Evolutionary conservation across 2,888 invertebrate species (phyloP), one percentile per base, ranked within the genome.

Genomic region (Metalampra italica): DNA sequence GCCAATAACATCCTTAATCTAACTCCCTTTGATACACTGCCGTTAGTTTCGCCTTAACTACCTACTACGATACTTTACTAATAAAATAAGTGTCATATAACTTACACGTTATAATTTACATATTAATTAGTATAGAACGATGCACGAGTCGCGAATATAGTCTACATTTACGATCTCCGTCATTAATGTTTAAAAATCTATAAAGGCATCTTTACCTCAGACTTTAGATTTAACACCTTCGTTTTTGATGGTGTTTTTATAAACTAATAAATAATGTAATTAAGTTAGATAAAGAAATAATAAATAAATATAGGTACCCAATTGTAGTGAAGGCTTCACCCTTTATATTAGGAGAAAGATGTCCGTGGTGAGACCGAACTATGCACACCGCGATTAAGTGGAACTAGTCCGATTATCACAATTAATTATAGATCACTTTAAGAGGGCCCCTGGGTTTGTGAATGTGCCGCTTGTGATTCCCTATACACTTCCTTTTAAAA

Each of bases 131-230:
- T 81, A 75, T 81, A 82, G 79, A 84, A 83, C 80, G 84, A 85
- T 81, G 86, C 82, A 80, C 78, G 78, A 76, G 74, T 78, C 75
- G 78, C 76, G 75, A 75, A 76, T 78, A 75, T 66, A 79, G 69
- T 75, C 75, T 79, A 54, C 57, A 78, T 71, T 81, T 74, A 80
- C 75, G 73, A 73, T 75, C 78, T 79, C 76, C 76, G 68, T 83
- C 78, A 75, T 78, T 82, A 78, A 72, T 66, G 78, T 79, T 86
- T 84, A 84, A 82, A 84, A 86, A 87, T 88, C 89, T 89, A 89
- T 81, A 82, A 89, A 89, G 89, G 89, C 89, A 88, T 86, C 88
- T 85, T 86, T 80, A 88, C 88, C 88, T 89, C 89, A 89, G 89
- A 89, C 89, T 89, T 89, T 83, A 86, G 84, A 83, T 85, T 86